phyloP scores from a whole-genome alignment of 2,888 invertebrate genomes.

The Dolichomitus sp. region DNA sequence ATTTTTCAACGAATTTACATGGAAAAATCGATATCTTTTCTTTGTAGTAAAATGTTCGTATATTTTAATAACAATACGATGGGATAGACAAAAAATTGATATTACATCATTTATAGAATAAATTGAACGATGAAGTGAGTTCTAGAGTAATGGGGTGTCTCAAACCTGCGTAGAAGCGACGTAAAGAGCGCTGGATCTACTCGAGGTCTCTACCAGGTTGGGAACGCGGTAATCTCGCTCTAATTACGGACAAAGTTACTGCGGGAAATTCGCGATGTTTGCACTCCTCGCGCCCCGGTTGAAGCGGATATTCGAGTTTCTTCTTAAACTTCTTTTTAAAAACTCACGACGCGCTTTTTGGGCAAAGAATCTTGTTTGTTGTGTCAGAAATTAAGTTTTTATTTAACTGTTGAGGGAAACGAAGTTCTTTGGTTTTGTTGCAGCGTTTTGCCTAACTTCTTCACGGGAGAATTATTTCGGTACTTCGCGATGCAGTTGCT shows the following conservation, averaged over 20 bases:
- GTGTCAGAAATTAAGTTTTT: background rate
- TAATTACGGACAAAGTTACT: background rate
- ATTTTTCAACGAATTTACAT: too few relatives aligned
- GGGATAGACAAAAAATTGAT: too few relatives aligned
- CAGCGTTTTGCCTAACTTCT: slow-evolving; percentile 39
- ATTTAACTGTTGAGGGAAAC: background rate
- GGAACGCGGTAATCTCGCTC: background rate
- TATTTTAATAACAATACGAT: too few relatives aligned
- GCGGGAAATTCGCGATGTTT: background rate
- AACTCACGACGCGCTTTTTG: background rate
- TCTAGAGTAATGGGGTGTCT: too few relatives aligned
- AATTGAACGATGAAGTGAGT: too few relatives aligned
- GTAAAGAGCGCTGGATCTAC: slow-evolving; percentile 16
- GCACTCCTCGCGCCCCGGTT: background rate
- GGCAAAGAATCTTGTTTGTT: background rate
- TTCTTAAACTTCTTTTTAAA: background rate
- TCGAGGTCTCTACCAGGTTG: slow-evolving; percentile 5
- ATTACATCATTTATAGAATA: too few relatives aligned
- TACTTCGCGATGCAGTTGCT: background rate
- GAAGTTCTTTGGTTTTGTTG: background rate
- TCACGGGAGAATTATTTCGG: slow-evolving; percentile 5
- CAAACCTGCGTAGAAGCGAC: background rate
- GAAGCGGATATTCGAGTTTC: background rate
- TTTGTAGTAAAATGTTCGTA: too few relatives aligned
- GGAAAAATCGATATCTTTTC: too few relatives aligned